Conservation (phyloP, 2,113 vertebrate genomes). For the Hucho hucho region DNA sequence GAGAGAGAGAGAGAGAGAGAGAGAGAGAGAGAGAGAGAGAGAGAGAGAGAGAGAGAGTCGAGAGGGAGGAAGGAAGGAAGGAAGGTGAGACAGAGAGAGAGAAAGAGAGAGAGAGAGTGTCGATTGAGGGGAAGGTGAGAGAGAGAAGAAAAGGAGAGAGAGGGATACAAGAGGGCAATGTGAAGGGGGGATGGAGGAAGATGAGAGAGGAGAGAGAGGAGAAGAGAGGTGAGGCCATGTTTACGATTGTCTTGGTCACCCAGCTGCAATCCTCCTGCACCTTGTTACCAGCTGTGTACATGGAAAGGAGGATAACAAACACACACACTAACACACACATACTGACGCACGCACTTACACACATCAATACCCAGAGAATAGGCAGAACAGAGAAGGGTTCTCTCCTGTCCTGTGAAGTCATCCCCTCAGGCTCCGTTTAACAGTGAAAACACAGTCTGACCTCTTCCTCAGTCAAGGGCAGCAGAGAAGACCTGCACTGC, state of each 20-base stretch:
- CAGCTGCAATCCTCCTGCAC: constrained; percentile 46
- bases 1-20: not conserved
- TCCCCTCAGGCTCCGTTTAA: constrained; percentile 14
- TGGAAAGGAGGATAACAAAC: constrained; percentile 25
- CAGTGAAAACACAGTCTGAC: constrained; percentile 11
- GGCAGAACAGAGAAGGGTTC: constrained; percentile 14
- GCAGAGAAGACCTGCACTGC: not conserved
- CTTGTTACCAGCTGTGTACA: constrained; percentile 75
- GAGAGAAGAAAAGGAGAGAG: not conserved
- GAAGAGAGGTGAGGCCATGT: constrained; percentile 40
- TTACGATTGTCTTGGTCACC: constrained; percentile 55
- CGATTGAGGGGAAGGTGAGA: not conserved
- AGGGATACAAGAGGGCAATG: not conserved
- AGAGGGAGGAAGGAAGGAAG: not conserved
- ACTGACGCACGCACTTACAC: constrained; percentile 8
- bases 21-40: no score
- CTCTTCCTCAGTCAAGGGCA: constrained; percentile 11
- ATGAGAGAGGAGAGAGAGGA: constrained; percentile 38
- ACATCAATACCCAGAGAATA: not conserved
- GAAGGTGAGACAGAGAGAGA: no score
- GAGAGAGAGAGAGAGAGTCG: not conserved
- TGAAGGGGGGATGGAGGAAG: constrained; percentile 6
- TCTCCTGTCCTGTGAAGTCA: not conserved
- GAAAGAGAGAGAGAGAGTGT: no score
- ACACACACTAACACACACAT: constrained; percentile 4